Evolutionary conservation across 2,888 invertebrate genomes (phyloP).

Genomic region (Harpalus rufipes): DNA sequence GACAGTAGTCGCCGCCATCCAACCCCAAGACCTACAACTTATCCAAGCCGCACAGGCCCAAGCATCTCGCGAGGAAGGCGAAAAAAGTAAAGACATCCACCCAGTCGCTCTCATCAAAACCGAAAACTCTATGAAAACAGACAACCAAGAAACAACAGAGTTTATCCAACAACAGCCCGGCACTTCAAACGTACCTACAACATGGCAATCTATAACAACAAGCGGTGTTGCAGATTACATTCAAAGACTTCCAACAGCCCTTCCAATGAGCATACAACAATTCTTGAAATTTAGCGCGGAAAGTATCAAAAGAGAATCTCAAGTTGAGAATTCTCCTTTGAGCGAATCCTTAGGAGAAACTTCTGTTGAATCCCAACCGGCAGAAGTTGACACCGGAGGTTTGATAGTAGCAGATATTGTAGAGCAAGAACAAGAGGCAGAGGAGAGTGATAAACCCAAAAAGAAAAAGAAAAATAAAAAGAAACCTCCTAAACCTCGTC

Average conservation of each 20-base stretch:
- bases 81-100: constrained; percentile 75
- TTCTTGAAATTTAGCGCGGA: constrained; percentile 83
- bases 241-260: constrained; percentile 78
- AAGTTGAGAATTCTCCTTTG: constrained; percentile 70
- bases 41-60: constrained; percentile 74
- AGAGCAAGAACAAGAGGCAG: constrained; percentile 78
- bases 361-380: constrained; percentile 52
- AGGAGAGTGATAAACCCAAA: constrained; percentile 79
- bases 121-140: constrained; percentile 73
- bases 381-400: constrained; percentile 50
- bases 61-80: constrained; percentile 50
- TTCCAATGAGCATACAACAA: constrained; percentile 81
- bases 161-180: constrained; percentile 70
- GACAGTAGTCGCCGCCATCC: constrained; percentile 84
- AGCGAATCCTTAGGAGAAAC: constrained; percentile 44
- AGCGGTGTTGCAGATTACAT: constrained; percentile 79
- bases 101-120: constrained; percentile 79
- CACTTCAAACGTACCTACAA: constrained; percentile 76
- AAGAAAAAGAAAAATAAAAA: constrained; percentile 91
- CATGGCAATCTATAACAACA: constrained; percentile 79
- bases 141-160: constrained; percentile 57
- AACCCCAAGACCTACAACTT: constrained; percentile 85
- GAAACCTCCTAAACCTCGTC: constrained; percentile 87
- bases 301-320: constrained; percentile 78
- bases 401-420: constrained; percentile 74